Evolutionary conservation across 2,113 vertebrate genomes (phyloP), one percentile per base, ranked within the genome.

Genomic region (Hippocampus mohnikei): DNA sequence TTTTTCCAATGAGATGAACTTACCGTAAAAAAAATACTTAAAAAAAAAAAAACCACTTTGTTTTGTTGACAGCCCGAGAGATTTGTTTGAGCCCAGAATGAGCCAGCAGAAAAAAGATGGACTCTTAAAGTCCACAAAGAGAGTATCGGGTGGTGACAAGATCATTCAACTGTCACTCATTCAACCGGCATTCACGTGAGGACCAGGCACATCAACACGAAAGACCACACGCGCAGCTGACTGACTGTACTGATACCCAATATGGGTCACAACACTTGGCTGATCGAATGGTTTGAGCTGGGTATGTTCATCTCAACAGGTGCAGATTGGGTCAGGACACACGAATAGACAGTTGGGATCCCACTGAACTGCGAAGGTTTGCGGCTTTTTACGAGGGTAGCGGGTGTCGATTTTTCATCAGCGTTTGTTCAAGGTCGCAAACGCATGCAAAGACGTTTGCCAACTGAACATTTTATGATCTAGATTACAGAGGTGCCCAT

Each of bases 111-210:
- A 58, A 72, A 71, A 74, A 65, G 76, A 64, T 37, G 53, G 3
- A 65, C 46, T 67, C 52, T 78, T 84, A 80, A 78, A 81, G 71
- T 72, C 76, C 72, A 61, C 78, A 73, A 64, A 53, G 70, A 67
- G 74, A 62, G 81, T 85, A 85, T 90, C 85, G n/a, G 25, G 69
- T 86, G 85, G 84, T 77, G 80, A 83, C 72, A 11, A n/a, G 71
- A 52, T 33, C 80, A 59, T 86, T 89, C 86, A 84, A 88, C 69
- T 68, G 66, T 75, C 8, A 21, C 58, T 71, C 77, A 84, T 81
- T 77, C 71, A 60, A 78, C 73, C 81, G 74, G 64, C 44, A 33
- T 68, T 81, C 81, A 81, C 41, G 44, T 83, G 77, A 72, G 63
- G 62, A 76, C 61, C 29, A 1, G 41, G 42, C 71, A 77, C 67